Evolutionary conservation across 1,140 invertebrate species (phyloP), one percentile per base, ranked within the genome.

Genomic region (Scaptomyza montana): DNA sequence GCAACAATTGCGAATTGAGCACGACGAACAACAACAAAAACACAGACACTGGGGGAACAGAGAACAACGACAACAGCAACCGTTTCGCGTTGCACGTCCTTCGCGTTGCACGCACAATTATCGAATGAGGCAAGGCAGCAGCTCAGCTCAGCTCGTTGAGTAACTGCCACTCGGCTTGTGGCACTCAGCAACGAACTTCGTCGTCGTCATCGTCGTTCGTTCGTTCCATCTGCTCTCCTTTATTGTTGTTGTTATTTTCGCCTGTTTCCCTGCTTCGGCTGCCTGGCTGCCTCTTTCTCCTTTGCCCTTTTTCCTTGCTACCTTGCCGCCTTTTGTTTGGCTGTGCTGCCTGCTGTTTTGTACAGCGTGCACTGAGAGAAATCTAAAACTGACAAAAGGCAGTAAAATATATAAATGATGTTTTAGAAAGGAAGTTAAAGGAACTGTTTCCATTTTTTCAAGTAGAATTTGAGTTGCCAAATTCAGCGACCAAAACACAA

Each of bases 81-180:
- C 64, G 61, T 55, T 47, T 60, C 47, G 53, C 65, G 62, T 64
- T 51, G 59, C 71, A 90, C 89, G 89, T 90, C 89, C 89, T 90
- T 89, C 78, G 72, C 80, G 78, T 77, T 85, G 89, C 80, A 90
- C 85, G 89, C 80, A 79, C 85, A 77, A 90, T 76, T 72, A 85
- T 72, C 80, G 84, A 90, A 90, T 90, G 89, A 74, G 63, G 6
- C 72, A 65, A 62, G 30, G 30, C 30, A 33, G 53, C 57, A 62
- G 61, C 49, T 55, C 28, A 50, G 30, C 30, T 33, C 30, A 33
- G 30, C 30, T 33, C 30, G 7, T 25, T 50, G n/a, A 41, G 33
- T 21, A n/a, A 46, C 47, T 56, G 39, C 55, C 21, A 46, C 49
- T 66, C 62, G 54, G 5, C 28, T 50, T 51, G 54, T 43, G 54